Evolutionary conservation across 2,888 invertebrate species (phyloP).

Genomic region (Lydus trimaculatus): DNA sequence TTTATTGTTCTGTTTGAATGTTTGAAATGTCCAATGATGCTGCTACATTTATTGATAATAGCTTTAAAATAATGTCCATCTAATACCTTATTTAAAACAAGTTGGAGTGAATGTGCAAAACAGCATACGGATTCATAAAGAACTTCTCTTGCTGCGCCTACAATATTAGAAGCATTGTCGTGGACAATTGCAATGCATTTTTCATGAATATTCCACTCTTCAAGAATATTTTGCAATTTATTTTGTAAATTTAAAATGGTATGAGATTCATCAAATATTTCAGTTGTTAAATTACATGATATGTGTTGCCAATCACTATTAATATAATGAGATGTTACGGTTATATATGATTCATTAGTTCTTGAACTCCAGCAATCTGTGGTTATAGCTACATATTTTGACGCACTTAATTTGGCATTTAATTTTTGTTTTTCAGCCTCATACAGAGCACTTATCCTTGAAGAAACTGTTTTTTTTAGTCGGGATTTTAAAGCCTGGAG

Average conservation of each 20-base stretch:
- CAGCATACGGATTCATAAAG: constrained; percentile 36
- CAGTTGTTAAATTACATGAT: constrained; percentile 32
- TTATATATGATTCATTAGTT: constrained; percentile 38
- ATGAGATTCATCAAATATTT: constrained; percentile 36
- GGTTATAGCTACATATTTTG: constrained; percentile 25
- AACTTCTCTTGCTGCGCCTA: constrained; percentile 27
- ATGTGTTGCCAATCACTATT: constrained; percentile 33
- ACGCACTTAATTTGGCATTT: background rate
- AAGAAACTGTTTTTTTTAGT: constrained; percentile 10
- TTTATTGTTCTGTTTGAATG: constrained; percentile 35
- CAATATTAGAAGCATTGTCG: constrained; percentile 44
- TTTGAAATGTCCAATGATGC: constrained; percentile 40
- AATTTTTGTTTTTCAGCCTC: constrained; percentile 11
- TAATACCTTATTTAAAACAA: constrained; percentile 37
- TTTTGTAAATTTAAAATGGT: constrained; percentile 34
- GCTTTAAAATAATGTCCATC: constrained; percentile 19
- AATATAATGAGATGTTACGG: constrained; percentile 37
- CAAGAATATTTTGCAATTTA: constrained; percentile 33
- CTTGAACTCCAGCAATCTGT: constrained; percentile 43
- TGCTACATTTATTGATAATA: constrained; percentile 32
- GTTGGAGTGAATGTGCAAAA: constrained; percentile 42
- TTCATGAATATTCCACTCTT: constrained; percentile 34
- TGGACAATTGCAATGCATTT: constrained; percentile 38
- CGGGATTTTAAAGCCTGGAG: constrained; percentile 9
- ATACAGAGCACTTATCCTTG: background rate